Evolutionary conservation across 1,140 invertebrate genomes (phyloP), one percentile per base, ranked within the genome.

Genomic region (Meloidogyne floridensis): DNA sequence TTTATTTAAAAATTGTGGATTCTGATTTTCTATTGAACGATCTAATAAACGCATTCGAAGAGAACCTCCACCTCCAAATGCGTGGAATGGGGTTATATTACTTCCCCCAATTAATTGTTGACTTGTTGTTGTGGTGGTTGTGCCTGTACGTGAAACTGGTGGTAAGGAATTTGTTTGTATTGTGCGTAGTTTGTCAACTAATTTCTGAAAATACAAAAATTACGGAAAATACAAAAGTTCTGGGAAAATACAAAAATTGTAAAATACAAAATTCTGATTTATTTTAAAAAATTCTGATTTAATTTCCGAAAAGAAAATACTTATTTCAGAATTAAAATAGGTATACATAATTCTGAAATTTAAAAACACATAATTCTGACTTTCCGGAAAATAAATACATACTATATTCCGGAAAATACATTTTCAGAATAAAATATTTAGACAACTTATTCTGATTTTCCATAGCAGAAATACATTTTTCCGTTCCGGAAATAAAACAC

Each of bases 151-250:
- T 0, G 51, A 69, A 18, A 72, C 84, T 51, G 87, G 87, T 15
- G 88, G 74, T 51, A 88, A 89, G 8, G 84, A 81, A n/a, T 79
- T 79, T 11, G 87, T 84, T 65, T 89, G 83, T 69, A 87, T 88
- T 65, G 84, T 87, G 53, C 84, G 81, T 75, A 88, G 51, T 80
- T 87, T 87, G 71, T 84, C 86, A 18, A 81, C 87, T 73, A 88
- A 72, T 82, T 87, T 87, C 82, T 83, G 51, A 54, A 54, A 53
- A 51, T n/a, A 74, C 4, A 7, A n/a, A 43, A 47, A 47, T n/a
- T 47, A 51, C 73, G n/a, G 78, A 47, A 74, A 74, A 51, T 18
- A 71, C 5, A 42, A 18, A 71, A 10, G 9, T 54, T 9, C 53
- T 3, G 53, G 11, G 10, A 54, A 54, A 54, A 54, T 13, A 54